Evolutionary conservation across 1,140 invertebrate genomes (phyloP).

Genomic region (Drosophila varians): DNA sequence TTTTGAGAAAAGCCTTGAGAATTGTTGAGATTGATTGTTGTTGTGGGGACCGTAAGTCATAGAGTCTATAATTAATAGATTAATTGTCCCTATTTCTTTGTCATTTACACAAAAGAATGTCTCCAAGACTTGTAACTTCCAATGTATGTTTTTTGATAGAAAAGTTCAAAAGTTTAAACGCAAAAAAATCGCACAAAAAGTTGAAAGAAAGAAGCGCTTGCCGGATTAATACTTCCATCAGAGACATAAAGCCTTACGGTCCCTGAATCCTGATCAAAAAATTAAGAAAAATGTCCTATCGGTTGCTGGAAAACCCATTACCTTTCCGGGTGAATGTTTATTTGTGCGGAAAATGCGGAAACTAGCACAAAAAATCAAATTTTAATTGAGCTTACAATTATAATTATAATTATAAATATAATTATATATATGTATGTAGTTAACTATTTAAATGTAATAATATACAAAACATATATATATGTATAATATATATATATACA

Average conservation of each 20-base stretch:
- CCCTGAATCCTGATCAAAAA: neutral
- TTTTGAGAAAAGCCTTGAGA: conserved; percentile 1
- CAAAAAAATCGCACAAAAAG: no score
- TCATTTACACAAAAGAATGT: neutral
- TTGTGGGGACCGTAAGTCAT: conserved; percentile 15
- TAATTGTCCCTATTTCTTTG: no score
- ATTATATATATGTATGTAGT: conserved; percentile 47
- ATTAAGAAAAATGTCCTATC: neutral
- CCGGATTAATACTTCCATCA: no score
- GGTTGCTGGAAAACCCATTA: conserved; percentile 21
- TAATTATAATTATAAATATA: no score
- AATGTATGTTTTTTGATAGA: no score
- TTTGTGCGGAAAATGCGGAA: conserved; percentile 29
- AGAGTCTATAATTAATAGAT: no score
- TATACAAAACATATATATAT: conserved; percentile 33
- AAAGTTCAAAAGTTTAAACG: no score
- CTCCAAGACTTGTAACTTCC: no score
- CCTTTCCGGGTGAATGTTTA: conserved; percentile 10
- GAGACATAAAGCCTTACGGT: no score
- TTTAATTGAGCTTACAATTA: conserved; percentile 57
- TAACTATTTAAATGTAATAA: conserved; percentile 50
- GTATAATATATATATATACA: conserved; percentile 33
- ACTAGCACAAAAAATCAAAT: conserved; percentile 50
- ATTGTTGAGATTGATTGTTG: conserved; percentile 15
- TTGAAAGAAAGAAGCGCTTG: no score